Conservation (phyloP, 1,140 invertebrate species). For the Aphidius ervi region DNA sequence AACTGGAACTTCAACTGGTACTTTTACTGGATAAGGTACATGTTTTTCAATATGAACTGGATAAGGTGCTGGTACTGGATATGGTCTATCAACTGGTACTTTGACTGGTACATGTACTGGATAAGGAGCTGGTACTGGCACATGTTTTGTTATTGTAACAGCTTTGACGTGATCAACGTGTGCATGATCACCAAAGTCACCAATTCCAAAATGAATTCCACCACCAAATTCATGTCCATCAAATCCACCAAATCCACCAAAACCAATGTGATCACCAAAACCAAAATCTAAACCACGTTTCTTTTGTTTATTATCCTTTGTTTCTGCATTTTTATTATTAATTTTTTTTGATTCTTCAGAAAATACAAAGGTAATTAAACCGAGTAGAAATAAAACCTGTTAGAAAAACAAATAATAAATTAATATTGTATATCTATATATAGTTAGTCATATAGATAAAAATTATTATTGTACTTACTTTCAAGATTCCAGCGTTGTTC, state of each 20-base stretch:
- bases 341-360: constrained; percentile 33
- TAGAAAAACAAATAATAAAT: constrained; percentile 4
- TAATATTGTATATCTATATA: neutral
- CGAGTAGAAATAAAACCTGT: constrained; percentile 38
- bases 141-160: constrained; percentile 51
- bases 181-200: constrained; percentile 25
- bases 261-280: constrained; percentile 35
- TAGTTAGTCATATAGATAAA: neutral
- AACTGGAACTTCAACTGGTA: constrained; percentile 48
- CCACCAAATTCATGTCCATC: constrained; percentile 22
- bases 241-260: constrained; percentile 19
- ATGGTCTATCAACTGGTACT: constrained; percentile 55
- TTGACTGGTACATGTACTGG: constrained; percentile 48
- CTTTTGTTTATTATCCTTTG: constrained; percentile 30
- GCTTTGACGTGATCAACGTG: constrained; percentile 49
- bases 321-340: constrained; percentile 21
- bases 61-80: constrained; percentile 56
- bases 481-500: constrained; percentile 49
- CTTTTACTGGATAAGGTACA: constrained; percentile 48
- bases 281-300: constrained; percentile 44
- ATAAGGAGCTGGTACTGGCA: constrained; percentile 50
- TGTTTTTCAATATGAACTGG: constrained; percentile 55
- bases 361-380: constrained; percentile 33
- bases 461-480: constrained; percentile 43
- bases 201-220: constrained; percentile 22